Percentiles rank a stretch among this genome's conserved stretches.
Evolutionary conservation across 2,888 invertebrate genomes (phyloP).

Genomic region (Chromoteleia sp.): DNA sequence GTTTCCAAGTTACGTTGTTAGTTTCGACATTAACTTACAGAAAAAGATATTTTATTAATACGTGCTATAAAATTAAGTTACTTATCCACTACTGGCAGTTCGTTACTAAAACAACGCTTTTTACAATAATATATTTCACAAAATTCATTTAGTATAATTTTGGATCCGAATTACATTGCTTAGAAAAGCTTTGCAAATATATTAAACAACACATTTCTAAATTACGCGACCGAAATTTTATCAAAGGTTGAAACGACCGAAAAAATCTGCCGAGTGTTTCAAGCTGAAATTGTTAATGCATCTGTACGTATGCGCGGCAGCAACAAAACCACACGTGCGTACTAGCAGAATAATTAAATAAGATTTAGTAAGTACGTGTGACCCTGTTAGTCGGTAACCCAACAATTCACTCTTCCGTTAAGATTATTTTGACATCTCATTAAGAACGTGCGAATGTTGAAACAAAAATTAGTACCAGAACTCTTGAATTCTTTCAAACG

Average conservation of each 20-base stretch:
- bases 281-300: constrained; percentile 44
- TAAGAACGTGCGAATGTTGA: constrained; percentile 12
- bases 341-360: constrained; percentile 56
- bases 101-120: no score
- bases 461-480: neutral
- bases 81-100: no score
- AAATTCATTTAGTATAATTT: no score
- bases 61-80: no score
- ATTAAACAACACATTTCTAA: constrained; percentile 32
- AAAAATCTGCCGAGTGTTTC: constrained; percentile 34
- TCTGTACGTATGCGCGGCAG: constrained; percentile 26
- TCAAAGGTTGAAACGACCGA: constrained; percentile 24
- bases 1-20: no score
- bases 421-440: constrained; percentile 48
- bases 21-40: no score
- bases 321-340: constrained; percentile 59
- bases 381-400: constrained; percentile 55
- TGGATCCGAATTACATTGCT: neutral
- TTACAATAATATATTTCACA: no score
- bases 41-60: no score
- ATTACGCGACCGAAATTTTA: constrained; percentile 28
- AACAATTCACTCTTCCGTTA: constrained; percentile 53
- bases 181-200: no score
- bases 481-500: neutral
- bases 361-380: constrained; percentile 56